Evolutionary conservation across 2,797 vertebrate genomes (phyloP).

Genomic region (Thripadectes ignobilis): DNA sequence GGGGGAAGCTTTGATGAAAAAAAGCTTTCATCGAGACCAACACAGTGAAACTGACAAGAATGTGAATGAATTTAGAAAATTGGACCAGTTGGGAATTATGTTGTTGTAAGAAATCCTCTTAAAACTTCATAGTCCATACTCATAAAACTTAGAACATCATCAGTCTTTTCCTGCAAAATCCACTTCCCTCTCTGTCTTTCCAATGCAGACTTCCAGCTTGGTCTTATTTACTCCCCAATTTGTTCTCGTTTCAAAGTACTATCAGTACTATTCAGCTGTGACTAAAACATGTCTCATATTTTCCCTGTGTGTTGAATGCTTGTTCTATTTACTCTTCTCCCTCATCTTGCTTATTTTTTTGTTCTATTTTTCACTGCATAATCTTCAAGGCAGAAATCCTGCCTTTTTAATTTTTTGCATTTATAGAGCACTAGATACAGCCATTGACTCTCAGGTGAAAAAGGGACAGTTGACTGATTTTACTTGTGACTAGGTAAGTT

Average conservation of each 20-base stretch:
- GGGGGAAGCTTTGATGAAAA: constrained; percentile 7
- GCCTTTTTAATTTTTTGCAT: neutral
- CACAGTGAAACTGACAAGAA: constrained; percentile 22
- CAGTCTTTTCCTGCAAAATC: constrained; percentile 8
- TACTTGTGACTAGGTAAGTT: neutral
- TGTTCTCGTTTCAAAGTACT: neutral
- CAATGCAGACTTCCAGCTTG: neutral
- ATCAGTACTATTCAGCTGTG: neutral
- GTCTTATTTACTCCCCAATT: neutral
- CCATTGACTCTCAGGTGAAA: neutral
- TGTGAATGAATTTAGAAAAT: constrained; percentile 33
- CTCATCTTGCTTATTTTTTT: neutral
- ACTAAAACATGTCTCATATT: neutral
- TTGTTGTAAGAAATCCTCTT: constrained; percentile 37
- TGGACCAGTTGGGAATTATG: neutral
- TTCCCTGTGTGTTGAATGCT: neutral
- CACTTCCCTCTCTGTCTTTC: neutral
- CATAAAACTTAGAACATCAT: constrained; percentile 18
- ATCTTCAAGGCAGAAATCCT: neutral
- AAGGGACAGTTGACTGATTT: neutral
- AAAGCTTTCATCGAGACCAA: constrained; percentile 12
- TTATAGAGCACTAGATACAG: neutral
- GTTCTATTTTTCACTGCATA: neutral
- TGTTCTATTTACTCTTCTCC: neutral
- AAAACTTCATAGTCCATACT: constrained; percentile 30